Base-by-base conservation (phyloP, 1,140 invertebrate species). In the Ylistrum balloti region DNA sequence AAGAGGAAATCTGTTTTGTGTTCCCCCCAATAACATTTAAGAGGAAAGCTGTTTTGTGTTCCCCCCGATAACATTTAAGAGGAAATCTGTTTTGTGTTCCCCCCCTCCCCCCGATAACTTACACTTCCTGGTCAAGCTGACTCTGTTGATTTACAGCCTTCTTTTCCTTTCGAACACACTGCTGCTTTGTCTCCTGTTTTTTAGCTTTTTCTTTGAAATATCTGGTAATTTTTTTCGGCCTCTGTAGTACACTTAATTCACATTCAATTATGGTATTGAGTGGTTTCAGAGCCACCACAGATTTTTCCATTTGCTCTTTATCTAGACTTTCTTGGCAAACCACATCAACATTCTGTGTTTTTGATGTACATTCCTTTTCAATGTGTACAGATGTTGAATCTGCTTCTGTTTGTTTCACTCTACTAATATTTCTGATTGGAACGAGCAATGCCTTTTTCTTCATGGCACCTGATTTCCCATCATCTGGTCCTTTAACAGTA, bases 201-300 rank as follows among this genome's bases (percentile, higher is more conserved):
- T 74, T 74, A n/a, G 56, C 56, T 11, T 74, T 74, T 74, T 74
- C 56, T n/a, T 74, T 74, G n/a, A 74, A 74, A 74, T 74, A 74
- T 74, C 56, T 74, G n/a, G 56, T 74, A n/a, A 74, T 74, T 11
- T 74, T 74, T 74, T 74, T 74, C 13, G 56, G 56, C 22, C 56
- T 74, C 28, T 74, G 56, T n/a, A 74, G 13, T 7, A 74, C 56
- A 74, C 17, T 74, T 28, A 74, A n/a, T 28, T 74, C 56, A 74
- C n/a, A n/a, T n/a, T 74, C 56, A 74, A 28, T 74, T 11, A 74
- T 28, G 22, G 22, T n/a, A 74, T n/a, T 74, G 22, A 28, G n/a
- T n/a, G n/a, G 22, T 28, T 74, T 74, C 17, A 45, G 0, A 45
- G 41, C 17, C 41, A 45, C 1, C 20, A 17, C 17, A 13, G 41